Evolutionary conservation across 2,113 vertebrate genomes (phyloP), one percentile per base, ranked within the genome.

Genomic region (Gnathonemus longibarbis): DNA sequence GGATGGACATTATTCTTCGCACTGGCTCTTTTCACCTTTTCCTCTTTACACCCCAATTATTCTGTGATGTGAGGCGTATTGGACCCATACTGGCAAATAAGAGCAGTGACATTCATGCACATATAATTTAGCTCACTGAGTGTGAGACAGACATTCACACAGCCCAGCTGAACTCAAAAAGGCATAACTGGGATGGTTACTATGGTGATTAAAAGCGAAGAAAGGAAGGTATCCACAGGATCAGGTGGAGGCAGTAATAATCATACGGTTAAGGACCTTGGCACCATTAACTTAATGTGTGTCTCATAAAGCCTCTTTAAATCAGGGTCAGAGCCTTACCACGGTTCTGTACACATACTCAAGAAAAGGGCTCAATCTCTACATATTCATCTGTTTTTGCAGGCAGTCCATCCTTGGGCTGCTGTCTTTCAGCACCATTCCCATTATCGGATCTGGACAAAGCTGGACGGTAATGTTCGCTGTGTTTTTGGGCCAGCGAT

Each of bases 191-290:
- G 89, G 91, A 91, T 88, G 49, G 92, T 93, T 93, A 91, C 92
- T 90, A 92, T 93, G 92, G 91, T 45, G 85, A 93, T 93, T 92
- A 93, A 93, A 93, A 92, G 90, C 91, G 92, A 93, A 93, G 90
- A 93, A 93, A 91, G 94, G 92, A 53, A 84, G 89, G 84, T 84
- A 91, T 48, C 9, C 21, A 48, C 83, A 84, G 9, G 21, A 80
- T 42, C 11, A 48, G 17, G 19, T 21, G 45, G 3, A 48, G 45
- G 45, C 39, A 24, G 83, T 46, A 46, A 13, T 84, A 46, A 48
- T 84, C 42, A 70, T 70, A 21, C 5, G 3, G 19, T 2, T 46
- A 84, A 48, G 19, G 45, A n/a, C 83, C 83, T n/a, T 42, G 15
- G 74, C 17, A 15, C 74, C 13, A 80, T 77, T 19, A 39, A 15